Evolutionary conservation across 2,113 vertebrate species (phyloP).

Genomic region (Lampris megalopsis): DNA sequence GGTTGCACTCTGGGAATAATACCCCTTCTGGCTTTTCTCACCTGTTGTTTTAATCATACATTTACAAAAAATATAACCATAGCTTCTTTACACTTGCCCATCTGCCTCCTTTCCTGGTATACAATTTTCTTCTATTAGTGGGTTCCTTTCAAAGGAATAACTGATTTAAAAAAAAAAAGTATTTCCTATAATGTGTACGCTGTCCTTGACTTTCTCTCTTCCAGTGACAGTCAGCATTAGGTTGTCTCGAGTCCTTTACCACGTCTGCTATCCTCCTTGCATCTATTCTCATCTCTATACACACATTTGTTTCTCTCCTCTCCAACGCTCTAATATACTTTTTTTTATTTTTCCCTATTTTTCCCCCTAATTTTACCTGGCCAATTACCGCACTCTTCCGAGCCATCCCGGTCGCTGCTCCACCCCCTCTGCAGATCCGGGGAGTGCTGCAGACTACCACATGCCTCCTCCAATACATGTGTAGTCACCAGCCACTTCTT

Average conservation of each 20-base stretch:
- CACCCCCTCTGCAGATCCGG: no score
- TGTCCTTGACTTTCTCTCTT: neutral
- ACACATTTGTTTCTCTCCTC: neutral
- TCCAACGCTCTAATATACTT: neutral
- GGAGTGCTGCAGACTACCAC: no score
- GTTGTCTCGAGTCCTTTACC: neutral
- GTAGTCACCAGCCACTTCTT: no score
- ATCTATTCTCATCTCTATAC: no score
- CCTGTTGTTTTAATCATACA: conserved; percentile 45
- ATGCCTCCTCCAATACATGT: no score
- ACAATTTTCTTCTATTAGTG: conserved; percentile 31
- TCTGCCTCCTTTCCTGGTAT: conserved; percentile 41
- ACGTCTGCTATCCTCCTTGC: no score
- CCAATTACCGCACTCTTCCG: no score
- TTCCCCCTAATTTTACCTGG: no score
- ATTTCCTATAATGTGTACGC: neutral
- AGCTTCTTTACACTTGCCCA: conserved; percentile 37
- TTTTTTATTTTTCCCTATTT: neutral
- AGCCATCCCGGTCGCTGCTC: no score
- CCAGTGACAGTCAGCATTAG: neutral
- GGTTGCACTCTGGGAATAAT: conserved; percentile 61
- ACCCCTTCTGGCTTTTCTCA: conserved; percentile 50
- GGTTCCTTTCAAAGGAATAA: conserved; percentile 25
- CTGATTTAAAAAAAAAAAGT: conserved; percentile 10
- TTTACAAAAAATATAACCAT: conserved; percentile 4